A percentile compares a stretch with the other conserved stretches of the same genome.
These are phyloP conservation scores for Poecilia velifera DNA, from an alignment of 2,797 vertebrate genomes.

Conservation along the genomic window DNA sequence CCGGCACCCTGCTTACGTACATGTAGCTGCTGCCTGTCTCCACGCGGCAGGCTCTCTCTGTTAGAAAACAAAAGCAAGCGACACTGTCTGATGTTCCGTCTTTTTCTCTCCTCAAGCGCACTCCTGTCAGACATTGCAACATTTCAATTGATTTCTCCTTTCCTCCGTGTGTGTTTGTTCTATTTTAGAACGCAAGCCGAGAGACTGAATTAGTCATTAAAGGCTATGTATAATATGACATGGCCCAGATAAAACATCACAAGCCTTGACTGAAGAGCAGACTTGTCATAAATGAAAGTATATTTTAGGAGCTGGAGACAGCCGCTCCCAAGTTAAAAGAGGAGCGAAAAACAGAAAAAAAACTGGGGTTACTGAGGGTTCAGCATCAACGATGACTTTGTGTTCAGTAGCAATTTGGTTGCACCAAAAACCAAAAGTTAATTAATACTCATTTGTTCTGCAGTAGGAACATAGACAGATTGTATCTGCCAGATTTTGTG, in stretches of 20 bases:
- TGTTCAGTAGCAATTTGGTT: slow-evolving; percentile 48
- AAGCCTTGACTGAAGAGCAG: slow-evolving; percentile 64
- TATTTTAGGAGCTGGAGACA: slow-evolving; percentile 59
- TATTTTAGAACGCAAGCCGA: slow-evolving; percentile 72
- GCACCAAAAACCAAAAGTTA: slow-evolving; percentile 30
- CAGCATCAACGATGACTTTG: slow-evolving; percentile 46
- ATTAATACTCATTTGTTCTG: slow-evolving; percentile 16
- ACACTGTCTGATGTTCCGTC: slow-evolving; percentile 75
- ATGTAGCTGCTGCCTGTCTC: slow-evolving; percentile 71
- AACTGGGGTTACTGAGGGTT: slow-evolving; percentile 66
- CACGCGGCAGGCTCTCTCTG: slow-evolving; percentile 44
- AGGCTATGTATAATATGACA: slow-evolving; percentile 70
- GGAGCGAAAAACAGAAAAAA: slow-evolving; percentile 19
- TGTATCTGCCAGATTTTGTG: slow-evolving; percentile 36
- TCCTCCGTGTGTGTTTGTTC: slow-evolving; percentile 59
- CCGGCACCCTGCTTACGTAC: slow-evolving; percentile 76
- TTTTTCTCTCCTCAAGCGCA: slow-evolving; percentile 65
- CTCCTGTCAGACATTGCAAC: slow-evolving; percentile 77
- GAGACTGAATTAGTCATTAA: slow-evolving; percentile 80
- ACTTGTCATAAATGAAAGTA: slow-evolving; percentile 76
- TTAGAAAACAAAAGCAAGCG: slow-evolving; percentile 82
- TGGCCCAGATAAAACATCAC: slow-evolving; percentile 80
- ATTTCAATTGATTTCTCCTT: slow-evolving; percentile 77
- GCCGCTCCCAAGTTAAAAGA: slow-evolving; percentile 35
- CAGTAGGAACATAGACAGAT: slow-evolving; percentile 24